Evolutionary conservation across 2,888 invertebrate species (phyloP).

Genomic region (Arge pagana): DNA sequence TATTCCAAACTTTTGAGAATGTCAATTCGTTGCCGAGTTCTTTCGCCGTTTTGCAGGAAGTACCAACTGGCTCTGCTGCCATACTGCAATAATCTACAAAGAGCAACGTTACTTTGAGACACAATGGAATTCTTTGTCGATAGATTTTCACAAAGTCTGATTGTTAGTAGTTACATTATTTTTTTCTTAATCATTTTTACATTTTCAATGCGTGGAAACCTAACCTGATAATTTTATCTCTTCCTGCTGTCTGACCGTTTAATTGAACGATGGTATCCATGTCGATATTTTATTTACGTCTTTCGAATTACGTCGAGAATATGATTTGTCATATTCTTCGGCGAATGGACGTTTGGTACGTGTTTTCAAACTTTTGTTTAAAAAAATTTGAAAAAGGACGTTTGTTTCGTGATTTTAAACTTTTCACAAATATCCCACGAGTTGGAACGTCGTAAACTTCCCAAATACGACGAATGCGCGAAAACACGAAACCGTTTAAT

Average conservation of each 20-base stretch:
- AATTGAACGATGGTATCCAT: conserved; percentile 60
- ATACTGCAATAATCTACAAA: conserved; percentile 77
- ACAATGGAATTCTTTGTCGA: background rate
- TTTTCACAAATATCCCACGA: no score
- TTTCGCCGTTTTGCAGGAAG: conserved; percentile 68
- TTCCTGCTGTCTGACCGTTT: conserved; percentile 60
- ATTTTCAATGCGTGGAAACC: conserved; percentile 19
- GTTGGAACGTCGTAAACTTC: no score
- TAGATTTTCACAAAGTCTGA: background rate
- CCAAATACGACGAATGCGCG: no score
- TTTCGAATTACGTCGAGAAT: background rate
- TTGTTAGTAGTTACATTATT: background rate
- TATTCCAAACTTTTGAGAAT: conserved; percentile 81
- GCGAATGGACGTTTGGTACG: no score
- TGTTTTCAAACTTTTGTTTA: no score
- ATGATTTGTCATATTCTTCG: background rate
- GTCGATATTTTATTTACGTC: background rate
- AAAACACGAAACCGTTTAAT: no score
- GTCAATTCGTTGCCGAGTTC: conserved; percentile 65
- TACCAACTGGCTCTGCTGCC: conserved; percentile 81
- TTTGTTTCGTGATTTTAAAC: no score
- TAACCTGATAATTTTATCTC: conserved; percentile 61
- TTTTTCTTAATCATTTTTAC: background rate
- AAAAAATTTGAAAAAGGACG: no score
- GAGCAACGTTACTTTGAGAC: conserved; percentile 1